Evolutionary conservation across 37 sponge, comb jelly and placozoan genomes (phyloP).

Genomic region (Spongilla lacustris): DNA sequence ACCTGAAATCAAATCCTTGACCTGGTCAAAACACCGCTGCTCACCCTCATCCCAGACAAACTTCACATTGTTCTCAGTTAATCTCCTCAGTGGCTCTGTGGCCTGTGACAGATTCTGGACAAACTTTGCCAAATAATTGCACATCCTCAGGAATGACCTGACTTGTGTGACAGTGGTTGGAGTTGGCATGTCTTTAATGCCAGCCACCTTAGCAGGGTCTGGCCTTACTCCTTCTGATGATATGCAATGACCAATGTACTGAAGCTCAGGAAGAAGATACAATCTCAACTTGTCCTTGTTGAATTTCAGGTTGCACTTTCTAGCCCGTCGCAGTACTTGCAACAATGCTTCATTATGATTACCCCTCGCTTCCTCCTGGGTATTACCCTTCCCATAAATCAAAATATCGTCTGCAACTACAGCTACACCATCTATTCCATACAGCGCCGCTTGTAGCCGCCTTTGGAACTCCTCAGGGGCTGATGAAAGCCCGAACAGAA

Average conservation of each 20-base stretch:
- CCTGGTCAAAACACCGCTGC: background rate
- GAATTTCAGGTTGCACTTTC: conserved; percentile 1
- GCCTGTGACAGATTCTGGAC: conserved; percentile 36
- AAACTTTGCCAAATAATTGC: conserved; percentile 46
- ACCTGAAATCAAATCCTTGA: background rate
- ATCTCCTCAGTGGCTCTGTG: conserved; percentile 3
- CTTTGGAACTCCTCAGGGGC: conserved; percentile 37
- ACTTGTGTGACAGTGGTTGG: conserved; percentile 28
- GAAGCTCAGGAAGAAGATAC: background rate
- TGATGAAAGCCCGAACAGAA: conserved; percentile 32
- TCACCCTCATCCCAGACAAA: conserved; percentile 15
- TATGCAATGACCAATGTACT: background rate
- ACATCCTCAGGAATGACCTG: conserved; percentile 41
- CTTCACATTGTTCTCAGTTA: conserved; percentile 26
- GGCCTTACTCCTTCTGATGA: conserved; percentile 3
- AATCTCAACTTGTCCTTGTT: conserved; percentile 13
- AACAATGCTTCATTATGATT: conserved; percentile 3
- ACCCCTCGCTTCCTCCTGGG: background rate
- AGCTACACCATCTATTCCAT: conserved; percentile 28
- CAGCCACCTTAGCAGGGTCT: conserved; percentile 16
- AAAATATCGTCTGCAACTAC: conserved; percentile 40
- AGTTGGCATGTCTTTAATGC: background rate
- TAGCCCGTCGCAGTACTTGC: conserved; percentile 3
- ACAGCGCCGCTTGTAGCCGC: background rate
- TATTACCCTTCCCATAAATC: conserved; percentile 19